Evolutionary conservation across 2,797 vertebrate genomes (phyloP).

Genomic region (Sphenopsis melanotis): DNA sequence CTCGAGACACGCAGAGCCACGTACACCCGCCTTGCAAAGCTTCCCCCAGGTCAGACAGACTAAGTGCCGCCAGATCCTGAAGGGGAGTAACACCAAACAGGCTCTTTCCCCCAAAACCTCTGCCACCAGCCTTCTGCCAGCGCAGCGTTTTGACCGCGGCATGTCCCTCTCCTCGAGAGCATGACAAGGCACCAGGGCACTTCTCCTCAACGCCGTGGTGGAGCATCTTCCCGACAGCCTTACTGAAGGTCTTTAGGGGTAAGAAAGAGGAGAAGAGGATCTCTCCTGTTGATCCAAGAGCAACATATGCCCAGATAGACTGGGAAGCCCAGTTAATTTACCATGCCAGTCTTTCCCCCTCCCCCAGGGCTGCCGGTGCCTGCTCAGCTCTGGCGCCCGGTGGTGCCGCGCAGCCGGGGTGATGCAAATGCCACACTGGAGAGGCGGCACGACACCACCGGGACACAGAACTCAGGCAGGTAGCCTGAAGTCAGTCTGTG

Average conservation of each 20-base stretch:
- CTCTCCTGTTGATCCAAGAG: neutral
- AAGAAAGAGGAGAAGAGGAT: neutral
- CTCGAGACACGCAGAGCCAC: neutral
- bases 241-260: neutral
- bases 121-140: neutral
- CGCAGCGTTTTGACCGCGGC: accelerated
- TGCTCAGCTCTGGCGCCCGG: neutral
- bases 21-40: accelerated
- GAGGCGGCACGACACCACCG: neutral
- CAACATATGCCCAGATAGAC: too few species aligned
- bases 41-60: neutral
- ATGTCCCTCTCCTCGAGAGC: too few species aligned
- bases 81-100: neutral
- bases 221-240: neutral
- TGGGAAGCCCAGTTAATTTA: neutral
- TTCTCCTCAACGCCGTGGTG: neutral
- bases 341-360: too few species aligned
- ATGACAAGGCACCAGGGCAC: accelerated
- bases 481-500: neutral
- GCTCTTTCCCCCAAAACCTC: neutral
- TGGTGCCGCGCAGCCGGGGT: accelerated
- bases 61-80: neutral
- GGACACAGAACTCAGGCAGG: neutral
- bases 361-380: neutral
- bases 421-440: neutral